Percentiles rank a stretch among this genome's conserved stretches.
Conservation (phyloP, 2,797 vertebrate genomes). For the Falco berigora region DNA sequence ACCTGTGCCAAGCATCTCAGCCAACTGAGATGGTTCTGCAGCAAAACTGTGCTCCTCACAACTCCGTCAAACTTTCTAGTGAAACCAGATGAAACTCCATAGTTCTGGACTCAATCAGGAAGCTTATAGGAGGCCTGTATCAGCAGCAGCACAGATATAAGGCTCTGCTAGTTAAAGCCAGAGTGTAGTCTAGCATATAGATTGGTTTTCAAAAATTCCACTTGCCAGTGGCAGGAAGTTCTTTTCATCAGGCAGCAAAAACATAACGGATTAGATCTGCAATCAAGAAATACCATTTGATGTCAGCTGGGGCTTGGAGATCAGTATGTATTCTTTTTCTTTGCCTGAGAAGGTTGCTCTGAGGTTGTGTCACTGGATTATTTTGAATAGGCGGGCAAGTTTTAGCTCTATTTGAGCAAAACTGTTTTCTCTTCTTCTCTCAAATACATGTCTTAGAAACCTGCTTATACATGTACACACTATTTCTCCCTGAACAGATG, state of each 20-base stretch:
- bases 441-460: neutral
- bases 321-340: neutral
- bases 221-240: neutral
- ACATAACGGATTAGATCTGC: neutral
- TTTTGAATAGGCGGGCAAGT: neutral
- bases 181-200: neutral
- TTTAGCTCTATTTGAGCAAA: neutral
- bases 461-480: neutral
- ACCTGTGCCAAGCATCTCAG: neutral
- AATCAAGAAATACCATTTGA: neutral
- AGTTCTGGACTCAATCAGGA: neutral
- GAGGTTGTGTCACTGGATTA: neutral
- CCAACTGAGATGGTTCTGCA: neutral
- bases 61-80: neutral
- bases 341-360: neutral
- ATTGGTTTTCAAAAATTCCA: neutral
- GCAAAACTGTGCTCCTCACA: neutral
- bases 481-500: neutral
- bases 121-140: neutral
- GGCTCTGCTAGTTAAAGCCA: neutral
- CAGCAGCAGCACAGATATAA: neutral
- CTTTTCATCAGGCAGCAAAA: neutral
- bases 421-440: neutral
- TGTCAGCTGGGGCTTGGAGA: neutral
- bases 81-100: neutral